phyloP scores from a whole-genome alignment of 2,113 vertebrate species.

The Promerops cafer region DNA sequence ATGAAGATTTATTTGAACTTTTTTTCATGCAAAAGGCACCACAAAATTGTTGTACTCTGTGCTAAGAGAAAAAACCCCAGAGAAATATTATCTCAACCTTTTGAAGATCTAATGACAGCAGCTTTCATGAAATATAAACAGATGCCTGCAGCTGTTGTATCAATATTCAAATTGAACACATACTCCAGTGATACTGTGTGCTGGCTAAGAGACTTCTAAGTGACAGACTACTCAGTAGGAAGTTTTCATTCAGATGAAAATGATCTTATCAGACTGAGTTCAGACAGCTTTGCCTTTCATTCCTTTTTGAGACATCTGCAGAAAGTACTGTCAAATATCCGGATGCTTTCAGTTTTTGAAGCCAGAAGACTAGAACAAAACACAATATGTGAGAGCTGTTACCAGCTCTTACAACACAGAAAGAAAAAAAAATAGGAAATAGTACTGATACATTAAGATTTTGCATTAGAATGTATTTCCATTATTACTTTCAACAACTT shows the following conservation, averaged over 20 bases:
- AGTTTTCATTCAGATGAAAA: slow-evolving; percentile 21
- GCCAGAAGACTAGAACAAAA: background rate
- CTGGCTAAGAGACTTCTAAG: background rate
- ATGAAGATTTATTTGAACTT: background rate
- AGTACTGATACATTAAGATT: background rate
- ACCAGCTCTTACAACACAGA: background rate
- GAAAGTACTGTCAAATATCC: background rate
- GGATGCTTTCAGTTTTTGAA: background rate
- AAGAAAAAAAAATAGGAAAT: background rate
- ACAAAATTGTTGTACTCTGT: background rate
- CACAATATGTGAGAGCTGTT: background rate
- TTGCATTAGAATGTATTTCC: background rate
- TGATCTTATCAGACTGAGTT: background rate
- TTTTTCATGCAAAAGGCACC: background rate
- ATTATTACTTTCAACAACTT: background rate
- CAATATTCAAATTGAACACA: background rate
- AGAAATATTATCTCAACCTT: background rate
- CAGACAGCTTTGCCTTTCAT: slow-evolving; percentile 5
- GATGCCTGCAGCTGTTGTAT: slow-evolving; percentile 2
- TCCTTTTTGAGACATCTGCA: background rate
- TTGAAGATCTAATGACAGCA: background rate
- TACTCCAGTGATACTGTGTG: background rate
- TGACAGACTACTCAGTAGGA: background rate
- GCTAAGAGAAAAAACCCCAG: background rate
- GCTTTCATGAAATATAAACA: background rate